Evolutionary conservation across 2,797 vertebrate genomes (phyloP).

Genomic region (Pseudocheirus occidentalis): DNA sequence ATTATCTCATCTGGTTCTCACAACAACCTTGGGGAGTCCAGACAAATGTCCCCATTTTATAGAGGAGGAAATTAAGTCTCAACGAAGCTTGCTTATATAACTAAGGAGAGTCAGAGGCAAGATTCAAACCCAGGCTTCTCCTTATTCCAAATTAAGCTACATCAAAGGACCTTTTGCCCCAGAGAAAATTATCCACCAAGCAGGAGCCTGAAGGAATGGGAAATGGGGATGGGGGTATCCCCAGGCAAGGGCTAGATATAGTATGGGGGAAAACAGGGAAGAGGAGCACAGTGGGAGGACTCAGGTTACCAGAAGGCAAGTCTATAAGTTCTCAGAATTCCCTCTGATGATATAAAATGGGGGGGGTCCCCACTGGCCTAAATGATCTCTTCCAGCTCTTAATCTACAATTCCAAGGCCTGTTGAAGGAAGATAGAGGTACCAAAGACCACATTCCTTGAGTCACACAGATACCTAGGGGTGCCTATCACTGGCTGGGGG

Average conservation of each 20-base stretch:
- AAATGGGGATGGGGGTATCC: not conserved
- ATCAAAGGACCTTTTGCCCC: not conserved
- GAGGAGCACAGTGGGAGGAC: not conserved
- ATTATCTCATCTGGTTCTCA: not conserved
- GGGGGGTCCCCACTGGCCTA: not conserved
- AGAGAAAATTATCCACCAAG: not conserved
- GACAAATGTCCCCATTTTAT: not conserved
- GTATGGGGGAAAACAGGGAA: not conserved
- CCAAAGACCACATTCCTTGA: not conserved
- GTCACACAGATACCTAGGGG: not conserved
- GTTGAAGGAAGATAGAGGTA: not conserved
- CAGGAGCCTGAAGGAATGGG: not conserved
- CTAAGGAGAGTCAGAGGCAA: not conserved
- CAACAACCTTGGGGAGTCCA: not conserved
- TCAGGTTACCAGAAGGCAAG: not conserved
- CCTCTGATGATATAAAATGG: not conserved
- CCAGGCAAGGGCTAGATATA: not conserved
- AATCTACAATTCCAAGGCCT: not conserved
- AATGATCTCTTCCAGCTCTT: not conserved
- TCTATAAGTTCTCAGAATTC: not conserved
- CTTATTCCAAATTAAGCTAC: not conserved
- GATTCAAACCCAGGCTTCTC: not conserved
- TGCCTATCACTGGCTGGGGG: not conserved
- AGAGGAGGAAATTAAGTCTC: not conserved
- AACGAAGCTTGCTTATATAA: not conserved